phyloP scores from a whole-genome alignment of 2,113 vertebrate genomes.

The Phalacrocorax aristotelis region DNA sequence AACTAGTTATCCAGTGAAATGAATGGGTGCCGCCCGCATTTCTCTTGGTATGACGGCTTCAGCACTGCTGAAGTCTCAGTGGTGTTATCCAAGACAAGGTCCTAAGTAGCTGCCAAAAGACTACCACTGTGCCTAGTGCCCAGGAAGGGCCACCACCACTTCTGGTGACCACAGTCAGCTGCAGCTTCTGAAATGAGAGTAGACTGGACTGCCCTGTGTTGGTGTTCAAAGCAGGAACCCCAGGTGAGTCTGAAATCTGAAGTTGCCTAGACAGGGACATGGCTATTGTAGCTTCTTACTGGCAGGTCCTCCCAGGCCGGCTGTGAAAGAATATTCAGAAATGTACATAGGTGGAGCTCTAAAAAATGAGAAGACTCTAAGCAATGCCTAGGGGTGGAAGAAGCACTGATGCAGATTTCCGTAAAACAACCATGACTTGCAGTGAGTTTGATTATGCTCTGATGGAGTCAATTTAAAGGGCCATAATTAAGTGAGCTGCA shows the following conservation, averaged over 20 bases:
- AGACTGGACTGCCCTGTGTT: neutral
- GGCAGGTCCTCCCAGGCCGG: neutral
- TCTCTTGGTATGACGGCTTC: neutral
- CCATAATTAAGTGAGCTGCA: neutral
- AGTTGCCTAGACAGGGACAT: neutral
- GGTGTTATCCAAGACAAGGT: neutral
- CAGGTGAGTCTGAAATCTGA: neutral
- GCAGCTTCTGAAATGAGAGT: neutral
- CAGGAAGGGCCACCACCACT: neutral
- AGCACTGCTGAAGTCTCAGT: neutral
- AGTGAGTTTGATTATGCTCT: neutral
- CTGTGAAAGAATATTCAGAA: neutral
- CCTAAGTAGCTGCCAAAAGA: neutral
- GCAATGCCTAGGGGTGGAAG: neutral
- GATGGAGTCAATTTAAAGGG: neutral
- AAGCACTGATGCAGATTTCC: neutral
- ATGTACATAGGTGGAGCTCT: neutral
- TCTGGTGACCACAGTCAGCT: neutral
- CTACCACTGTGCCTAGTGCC: neutral
- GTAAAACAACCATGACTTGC: neutral
- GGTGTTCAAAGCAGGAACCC: neutral
- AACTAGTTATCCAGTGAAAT: neutral
- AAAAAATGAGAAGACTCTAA: neutral
- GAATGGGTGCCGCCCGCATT: neutral
- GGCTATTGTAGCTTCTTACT: neutral